These are phyloP conservation scores for Lophochroa leadbeateri DNA, from an alignment of 2,113 vertebrate species.

Conservation along the genomic window DNA sequence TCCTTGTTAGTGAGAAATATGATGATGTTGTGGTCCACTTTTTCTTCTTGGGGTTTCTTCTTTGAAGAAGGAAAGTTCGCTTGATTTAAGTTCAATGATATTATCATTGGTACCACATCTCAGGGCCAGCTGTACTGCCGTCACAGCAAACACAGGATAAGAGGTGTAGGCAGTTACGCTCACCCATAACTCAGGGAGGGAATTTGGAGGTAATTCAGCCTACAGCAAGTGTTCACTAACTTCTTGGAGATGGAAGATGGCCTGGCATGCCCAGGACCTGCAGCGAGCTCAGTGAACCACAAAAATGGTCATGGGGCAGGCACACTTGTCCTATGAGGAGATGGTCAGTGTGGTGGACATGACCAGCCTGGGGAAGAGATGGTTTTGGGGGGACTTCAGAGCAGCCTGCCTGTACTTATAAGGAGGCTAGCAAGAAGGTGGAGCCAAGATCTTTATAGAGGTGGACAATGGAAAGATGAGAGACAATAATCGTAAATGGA, in stretches of 20 bases:
- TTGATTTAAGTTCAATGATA: not conserved
- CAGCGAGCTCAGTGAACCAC: not conserved
- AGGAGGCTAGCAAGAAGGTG: not conserved
- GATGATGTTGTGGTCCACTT: not conserved
- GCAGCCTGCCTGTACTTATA: not conserved
- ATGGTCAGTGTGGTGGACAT: not conserved
- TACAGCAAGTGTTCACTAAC: not conserved
- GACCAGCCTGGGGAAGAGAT: not conserved
- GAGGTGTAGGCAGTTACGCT: not conserved
- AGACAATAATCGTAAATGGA: not conserved
- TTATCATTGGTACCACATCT: accelerated
- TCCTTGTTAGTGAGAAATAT: not conserved
- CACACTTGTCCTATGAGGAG: not conserved
- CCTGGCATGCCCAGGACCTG: not conserved
- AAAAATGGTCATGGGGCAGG: not conserved
- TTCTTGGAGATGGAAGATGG: not conserved
- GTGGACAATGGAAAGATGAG: not conserved
- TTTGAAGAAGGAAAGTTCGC: not conserved
- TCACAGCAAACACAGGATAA: not conserved
- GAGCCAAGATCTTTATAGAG: not conserved
- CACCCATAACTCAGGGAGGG: not conserved
- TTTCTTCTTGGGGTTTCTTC: not conserved
- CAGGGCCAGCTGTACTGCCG: not conserved
- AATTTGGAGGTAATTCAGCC: not conserved
- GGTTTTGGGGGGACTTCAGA: not conserved